Evolutionary conservation across 2,888 invertebrate species (phyloP), one percentile per base, ranked within the genome.

Genomic region (Limnephilus rhombicus): DNA sequence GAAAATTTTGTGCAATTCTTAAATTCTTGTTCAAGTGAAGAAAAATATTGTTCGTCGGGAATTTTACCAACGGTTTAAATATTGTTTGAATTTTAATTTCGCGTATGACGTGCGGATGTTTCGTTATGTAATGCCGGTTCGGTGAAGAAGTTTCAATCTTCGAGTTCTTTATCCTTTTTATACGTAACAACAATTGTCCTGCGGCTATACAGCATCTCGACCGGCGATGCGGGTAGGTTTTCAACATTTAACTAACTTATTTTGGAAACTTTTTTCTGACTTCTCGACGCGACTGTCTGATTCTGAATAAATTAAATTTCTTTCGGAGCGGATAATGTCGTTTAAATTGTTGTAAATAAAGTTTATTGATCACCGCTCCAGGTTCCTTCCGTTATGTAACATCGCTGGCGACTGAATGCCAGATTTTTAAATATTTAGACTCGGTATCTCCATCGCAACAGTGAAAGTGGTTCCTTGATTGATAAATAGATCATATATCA

Each of bases 401-500:
- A 80, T 41, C 9, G 41, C 37, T 24, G 80, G 34, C 37, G 88
- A 68, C 68, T 24, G 68, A 68, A 68, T 68, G 68, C 24, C 68
- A 68, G 24, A 24, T 68, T 24, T 68, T 9, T 68, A 9, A 24
- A 24, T 68, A 68, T 68, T 24, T 68, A 18, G 31, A 87, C 15
- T 13, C 81, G 12, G 9, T 81, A 49, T 90, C 90, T 90, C 81
- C 85, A 82, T 90, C 90, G 85, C 90, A 82, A 90, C 68, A 90
- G 85, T 85, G 90, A 90, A 85, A 90, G 90, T 90, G 90, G 85
- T 90, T 41, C 85, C 31, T 80, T 34, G 85, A 90, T 81, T 86
- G 88, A 89, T 68, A 89, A 80, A 80, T 34, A n/a, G 86, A 49
- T 24, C 88, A 37, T 37, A n/a, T 29, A 86, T 13, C 80, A 41